phyloP scores from a whole-genome alignment of 2,888 invertebrate species.

The Drosophila fulvimacula region DNA sequence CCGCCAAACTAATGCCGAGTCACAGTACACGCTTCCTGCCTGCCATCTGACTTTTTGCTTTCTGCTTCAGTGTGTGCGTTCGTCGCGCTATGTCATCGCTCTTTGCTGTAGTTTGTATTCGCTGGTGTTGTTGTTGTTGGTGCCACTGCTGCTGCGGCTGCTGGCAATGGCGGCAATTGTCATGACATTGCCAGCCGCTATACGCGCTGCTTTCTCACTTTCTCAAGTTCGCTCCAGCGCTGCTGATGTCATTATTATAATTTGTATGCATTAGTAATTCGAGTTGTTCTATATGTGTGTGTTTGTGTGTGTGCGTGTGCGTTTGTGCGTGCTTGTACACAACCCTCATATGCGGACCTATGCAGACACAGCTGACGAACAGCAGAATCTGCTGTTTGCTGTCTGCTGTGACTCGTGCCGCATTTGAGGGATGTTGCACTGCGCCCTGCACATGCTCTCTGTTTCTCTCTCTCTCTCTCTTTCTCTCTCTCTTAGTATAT shows the following conservation, averaged over 20 bases:
- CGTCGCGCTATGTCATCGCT: slow-evolving; percentile 54
- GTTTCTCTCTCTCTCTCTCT: background rate
- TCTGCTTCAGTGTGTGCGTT: slow-evolving; percentile 9
- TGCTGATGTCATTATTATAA: slow-evolving; percentile 76
- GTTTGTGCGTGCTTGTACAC: slow-evolving; percentile 20
- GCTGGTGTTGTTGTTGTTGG: slow-evolving; percentile 25
- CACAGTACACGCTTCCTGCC: slow-evolving; percentile 68
- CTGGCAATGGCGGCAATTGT: slow-evolving; percentile 32
- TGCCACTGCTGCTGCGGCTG: slow-evolving; percentile 29
- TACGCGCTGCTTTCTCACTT: slow-evolving; percentile 63
- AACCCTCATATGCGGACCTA: slow-evolving; percentile 43
- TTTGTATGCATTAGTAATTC: slow-evolving; percentile 74
- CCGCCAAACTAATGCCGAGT: slow-evolving; percentile 68
- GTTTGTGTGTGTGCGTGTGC: slow-evolving; percentile 17
- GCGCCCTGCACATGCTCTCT: slow-evolving; percentile 1
- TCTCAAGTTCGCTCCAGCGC: slow-evolving; percentile 58
- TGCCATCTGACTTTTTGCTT: slow-evolving; percentile 58
- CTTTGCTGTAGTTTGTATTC: slow-evolving; percentile 36
- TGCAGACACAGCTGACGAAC: slow-evolving; percentile 32
- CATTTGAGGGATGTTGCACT: slow-evolving; percentile 44
- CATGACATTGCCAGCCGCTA: slow-evolving; percentile 56
- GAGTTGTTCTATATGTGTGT: slow-evolving; percentile 38
- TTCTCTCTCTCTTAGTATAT: background rate
- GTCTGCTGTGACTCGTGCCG: slow-evolving; percentile 11
- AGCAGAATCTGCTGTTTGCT: slow-evolving; percentile 26